Base-by-base conservation (phyloP, 2,888 invertebrate genomes). In the Carterocephalus palaemon region DNA sequence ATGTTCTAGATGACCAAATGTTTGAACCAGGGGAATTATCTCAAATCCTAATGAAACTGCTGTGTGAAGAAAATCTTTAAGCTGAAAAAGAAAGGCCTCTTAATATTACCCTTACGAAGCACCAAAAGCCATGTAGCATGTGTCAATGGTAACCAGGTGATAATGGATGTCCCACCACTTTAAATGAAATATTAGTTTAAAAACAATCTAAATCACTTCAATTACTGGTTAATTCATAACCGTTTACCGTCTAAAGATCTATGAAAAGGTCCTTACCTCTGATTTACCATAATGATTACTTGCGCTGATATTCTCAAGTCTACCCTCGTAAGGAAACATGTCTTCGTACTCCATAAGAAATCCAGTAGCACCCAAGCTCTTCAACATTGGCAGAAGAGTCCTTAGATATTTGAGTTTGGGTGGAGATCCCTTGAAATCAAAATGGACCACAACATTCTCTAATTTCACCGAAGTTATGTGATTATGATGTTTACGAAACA, bases 341-440 rank as follows among this genome's bases (percentile, higher is more conserved):
- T 96, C 95, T 70, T 96, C 95, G 67, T 95, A 96, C 66, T 96
- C 95, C 20, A 96, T 84, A 2, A 95, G 76, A 7, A 96, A 65
- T 0, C 93, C 95, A 13, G 92, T 95, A 0, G 91, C 94, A n/a
- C 94, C 92, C 24, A 91, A 65, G 13, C 78, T 77, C 34, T 82
- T 86, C 4, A 94, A 64, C 47, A 90, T 72, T 0, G 90, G 90
- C 45, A 95, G 88, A 0, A 95, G 55, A 4, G 88, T 75, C 37
- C 82, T 68, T 46, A 91, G 88, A 59, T 92, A 93, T 0, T 73
- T 65, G 1, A 93, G 61, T 57, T 90, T 91, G 0, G 93, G 93
- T 0, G 95, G 94, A 1, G 95, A 93, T 4, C 95, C 95, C 72
- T 96, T 96, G 8, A 96, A 74, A 75, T 96, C 96, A 13, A 96